phyloP scores from a whole-genome alignment of 2,113 vertebrate species.

The Oophaga pumilio region DNA sequence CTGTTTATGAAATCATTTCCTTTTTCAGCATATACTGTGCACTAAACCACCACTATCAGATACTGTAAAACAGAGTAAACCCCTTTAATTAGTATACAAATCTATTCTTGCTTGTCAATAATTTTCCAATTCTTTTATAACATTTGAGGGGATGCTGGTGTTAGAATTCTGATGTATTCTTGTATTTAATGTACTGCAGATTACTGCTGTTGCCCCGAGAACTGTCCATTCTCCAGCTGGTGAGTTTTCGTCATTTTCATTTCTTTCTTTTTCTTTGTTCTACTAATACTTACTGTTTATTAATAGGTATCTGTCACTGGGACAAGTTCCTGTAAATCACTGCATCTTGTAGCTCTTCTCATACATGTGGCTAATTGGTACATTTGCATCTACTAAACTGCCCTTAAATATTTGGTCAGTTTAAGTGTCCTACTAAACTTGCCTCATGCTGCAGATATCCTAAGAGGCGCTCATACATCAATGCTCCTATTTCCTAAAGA shows the following conservation, averaged over 20 bases:
- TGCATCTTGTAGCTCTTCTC: too few species aligned
- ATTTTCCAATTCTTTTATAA: not conserved
- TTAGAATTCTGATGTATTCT: not conserved
- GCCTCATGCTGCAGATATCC: too few species aligned
- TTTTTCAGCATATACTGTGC: not conserved
- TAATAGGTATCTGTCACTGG: too few species aligned
- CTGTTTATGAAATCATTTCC: too few species aligned
- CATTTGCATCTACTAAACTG: too few species aligned
- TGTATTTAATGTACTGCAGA: conserved; percentile 1
- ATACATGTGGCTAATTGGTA: too few species aligned
- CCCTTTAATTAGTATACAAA: not conserved
- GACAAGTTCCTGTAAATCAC: too few species aligned
- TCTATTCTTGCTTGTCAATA: not conserved
- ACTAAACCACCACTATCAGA: not conserved
- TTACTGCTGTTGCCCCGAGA: not conserved
- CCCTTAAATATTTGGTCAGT: too few species aligned
- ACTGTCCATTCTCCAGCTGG: not conserved
- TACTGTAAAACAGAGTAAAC: not conserved
- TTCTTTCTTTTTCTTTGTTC: not conserved
- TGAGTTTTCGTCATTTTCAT: not conserved
- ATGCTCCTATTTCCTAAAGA: too few species aligned
- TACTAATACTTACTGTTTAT: not conserved
- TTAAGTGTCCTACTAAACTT: too few species aligned
- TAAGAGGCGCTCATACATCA: too few species aligned
- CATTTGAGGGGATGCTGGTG: not conserved